phyloP scores from a whole-genome alignment of 2,888 invertebrate genomes.

The Tribolium freemani region DNA sequence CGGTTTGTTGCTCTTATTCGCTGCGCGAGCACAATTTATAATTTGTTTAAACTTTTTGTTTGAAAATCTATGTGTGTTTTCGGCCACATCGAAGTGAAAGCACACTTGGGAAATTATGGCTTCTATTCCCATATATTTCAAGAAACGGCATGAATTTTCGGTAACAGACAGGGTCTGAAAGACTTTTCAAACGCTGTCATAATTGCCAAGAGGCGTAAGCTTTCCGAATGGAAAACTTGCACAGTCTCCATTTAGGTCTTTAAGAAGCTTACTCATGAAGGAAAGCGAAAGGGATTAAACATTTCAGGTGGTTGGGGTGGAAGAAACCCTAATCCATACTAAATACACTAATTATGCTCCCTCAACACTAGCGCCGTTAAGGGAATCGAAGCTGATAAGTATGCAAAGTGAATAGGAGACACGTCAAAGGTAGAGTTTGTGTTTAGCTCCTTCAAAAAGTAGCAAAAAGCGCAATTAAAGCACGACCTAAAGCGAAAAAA shows the following conservation, averaged over 20 bases:
- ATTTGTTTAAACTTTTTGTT: neutral
- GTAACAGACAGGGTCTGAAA: neutral
- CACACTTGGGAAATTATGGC: slow-evolving; percentile 28
- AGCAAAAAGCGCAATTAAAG: neutral
- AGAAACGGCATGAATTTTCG: slow-evolving; percentile 13
- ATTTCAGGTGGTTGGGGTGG: slow-evolving; percentile 32
- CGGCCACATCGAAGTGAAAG: slow-evolving; percentile 9
- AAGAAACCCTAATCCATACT: slow-evolving; percentile 32
- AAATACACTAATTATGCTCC: slow-evolving; percentile 31
- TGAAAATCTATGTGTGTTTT: neutral
- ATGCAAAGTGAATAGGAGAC: neutral
- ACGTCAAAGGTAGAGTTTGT: neutral
- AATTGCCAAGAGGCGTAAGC: slow-evolving; percentile 16
- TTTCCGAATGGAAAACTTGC: slow-evolving; percentile 15
- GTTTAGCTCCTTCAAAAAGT: neutral
- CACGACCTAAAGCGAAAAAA: slow-evolving; percentile 1
- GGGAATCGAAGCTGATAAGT: neutral
- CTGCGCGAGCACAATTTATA: neutral
- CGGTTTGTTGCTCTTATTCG: neutral
- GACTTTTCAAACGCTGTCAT: neutral
- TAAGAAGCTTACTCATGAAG: slow-evolving; percentile 30
- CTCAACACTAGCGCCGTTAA: neutral
- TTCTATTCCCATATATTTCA: slow-evolving; percentile 8
- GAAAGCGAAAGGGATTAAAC: slow-evolving; percentile 32
- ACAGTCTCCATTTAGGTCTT: neutral